A percentile compares a stretch with the other conserved stretches of the same genome.
Conservation (phyloP, 1,140 invertebrate genomes). For the Nilaparvata lugens region DNA sequence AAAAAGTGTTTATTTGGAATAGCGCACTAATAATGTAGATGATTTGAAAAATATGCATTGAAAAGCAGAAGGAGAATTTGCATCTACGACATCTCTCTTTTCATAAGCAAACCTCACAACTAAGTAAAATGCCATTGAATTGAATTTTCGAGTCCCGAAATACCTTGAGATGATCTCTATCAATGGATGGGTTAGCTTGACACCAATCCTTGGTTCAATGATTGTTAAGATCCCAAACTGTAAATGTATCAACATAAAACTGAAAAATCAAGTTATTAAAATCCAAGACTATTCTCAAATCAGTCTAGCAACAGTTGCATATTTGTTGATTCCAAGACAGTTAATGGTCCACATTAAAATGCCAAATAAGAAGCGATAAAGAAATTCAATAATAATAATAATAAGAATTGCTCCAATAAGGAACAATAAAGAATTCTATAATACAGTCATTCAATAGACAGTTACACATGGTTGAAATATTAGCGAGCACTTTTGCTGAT, state of each 20-base stretch:
- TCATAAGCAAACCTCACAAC: not conserved
- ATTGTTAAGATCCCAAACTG: slow-evolving; percentile 82
- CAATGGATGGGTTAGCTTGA: slow-evolving; percentile 75
- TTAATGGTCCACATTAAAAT: too few species aligned
- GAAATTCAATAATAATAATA: too few species aligned
- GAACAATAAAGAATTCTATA: too few species aligned
- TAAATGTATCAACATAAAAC: slow-evolving; percentile 23
- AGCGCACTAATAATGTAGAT: too few species aligned
- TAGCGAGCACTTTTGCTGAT: too few species aligned
- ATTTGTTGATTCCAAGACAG: too few species aligned
- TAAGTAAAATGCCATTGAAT: slow-evolving; percentile 6
- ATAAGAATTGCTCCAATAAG: too few species aligned
- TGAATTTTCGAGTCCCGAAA: slow-evolving; percentile 5
- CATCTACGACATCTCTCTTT: not conserved
- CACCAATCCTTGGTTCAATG: slow-evolving; percentile 74
- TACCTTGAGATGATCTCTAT: slow-evolving; percentile 87
- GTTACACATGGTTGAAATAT: too few species aligned
- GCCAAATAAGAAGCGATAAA: too few species aligned
- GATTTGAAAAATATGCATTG: too few species aligned
- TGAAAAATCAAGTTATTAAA: not conserved
- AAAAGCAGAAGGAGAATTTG: not conserved
- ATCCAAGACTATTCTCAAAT: not conserved
- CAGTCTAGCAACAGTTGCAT: not conserved
- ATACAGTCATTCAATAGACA: too few species aligned
- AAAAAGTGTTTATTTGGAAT: too few species aligned